These are phyloP conservation scores for Pachyseris speciosa DNA, from an alignment of 64 coral and sea anemone genomes.

Conservation along the genomic window DNA sequence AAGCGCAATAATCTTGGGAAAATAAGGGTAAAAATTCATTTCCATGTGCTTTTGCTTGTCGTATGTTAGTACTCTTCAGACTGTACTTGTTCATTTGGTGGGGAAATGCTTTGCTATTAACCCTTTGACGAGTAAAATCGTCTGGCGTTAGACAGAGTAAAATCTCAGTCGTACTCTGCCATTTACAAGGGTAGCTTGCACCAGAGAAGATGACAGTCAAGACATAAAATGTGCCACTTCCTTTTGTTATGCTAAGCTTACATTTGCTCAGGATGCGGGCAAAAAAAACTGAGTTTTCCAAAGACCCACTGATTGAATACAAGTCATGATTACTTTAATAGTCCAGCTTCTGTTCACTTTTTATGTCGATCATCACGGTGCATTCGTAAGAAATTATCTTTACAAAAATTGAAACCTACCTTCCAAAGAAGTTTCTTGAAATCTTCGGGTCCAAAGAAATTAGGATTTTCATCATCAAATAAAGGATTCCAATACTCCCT, in stretches of 20 bases:
- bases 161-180: too few relatives aligned
- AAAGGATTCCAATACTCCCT: slow-evolving; percentile 96
- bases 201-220: neutral
- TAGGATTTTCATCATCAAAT: slow-evolving; percentile 97
- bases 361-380: neutral
- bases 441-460: slow-evolving; percentile 96
- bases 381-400: neutral
- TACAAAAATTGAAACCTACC: slow-evolving; percentile 42
- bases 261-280: neutral
- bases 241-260: neutral
- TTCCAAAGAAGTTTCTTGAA: slow-evolving; percentile 89
- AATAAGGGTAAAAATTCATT: too few relatives aligned
- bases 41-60: too few relatives aligned
- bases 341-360: neutral
- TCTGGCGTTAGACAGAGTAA: too few relatives aligned
- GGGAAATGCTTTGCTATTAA: too few relatives aligned
- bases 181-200: too few relatives aligned
- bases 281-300: neutral
- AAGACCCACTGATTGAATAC: neutral
- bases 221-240: neutral
- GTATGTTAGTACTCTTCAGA: too few relatives aligned
- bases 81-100: too few relatives aligned
- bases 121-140: too few relatives aligned
- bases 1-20: too few relatives aligned
- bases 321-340: too few relatives aligned